phyloP scores from a whole-genome alignment of 2,113 vertebrate genomes.

The Rattus rattus region DNA sequence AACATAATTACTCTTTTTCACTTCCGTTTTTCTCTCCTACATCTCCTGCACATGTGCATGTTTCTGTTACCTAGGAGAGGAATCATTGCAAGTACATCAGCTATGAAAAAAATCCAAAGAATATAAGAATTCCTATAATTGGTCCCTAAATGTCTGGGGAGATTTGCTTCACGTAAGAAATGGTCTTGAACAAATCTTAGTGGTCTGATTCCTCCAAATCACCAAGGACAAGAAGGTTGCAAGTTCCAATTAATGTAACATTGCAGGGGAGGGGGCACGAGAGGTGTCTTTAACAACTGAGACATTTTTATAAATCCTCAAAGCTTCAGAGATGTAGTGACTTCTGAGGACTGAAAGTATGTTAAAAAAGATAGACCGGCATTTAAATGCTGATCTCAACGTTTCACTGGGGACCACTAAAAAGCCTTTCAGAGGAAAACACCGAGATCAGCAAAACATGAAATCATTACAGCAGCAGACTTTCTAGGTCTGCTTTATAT shows the following conservation, averaged over 20 bases:
- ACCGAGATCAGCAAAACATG: constrained; percentile 89
- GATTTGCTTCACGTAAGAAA: constrained; percentile 78
- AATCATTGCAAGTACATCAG: constrained; percentile 62
- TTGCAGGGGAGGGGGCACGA: constrained; percentile 57
- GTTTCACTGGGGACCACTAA: constrained; percentile 88
- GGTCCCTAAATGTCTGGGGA: constrained; percentile 81
- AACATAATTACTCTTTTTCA: constrained; percentile 64
- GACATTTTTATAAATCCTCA: constrained; percentile 82
- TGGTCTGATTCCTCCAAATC: constrained; percentile 73
- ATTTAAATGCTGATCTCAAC: constrained; percentile 90
- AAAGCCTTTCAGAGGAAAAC: constrained; percentile 89
- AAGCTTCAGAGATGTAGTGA: constrained; percentile 80
- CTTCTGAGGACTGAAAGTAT: constrained; percentile 83
- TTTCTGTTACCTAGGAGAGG: constrained; percentile 82
- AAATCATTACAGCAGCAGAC: constrained; percentile 88
- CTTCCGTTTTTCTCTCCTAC: constrained; percentile 18
- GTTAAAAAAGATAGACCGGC: constrained; percentile 86
- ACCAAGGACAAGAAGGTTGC: constrained; percentile 58
- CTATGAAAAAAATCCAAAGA: constrained; percentile 82
- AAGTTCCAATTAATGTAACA: constrained; percentile 76
- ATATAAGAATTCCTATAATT: constrained; percentile 83
- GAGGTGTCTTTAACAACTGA: constrained; percentile 74
- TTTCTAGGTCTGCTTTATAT: constrained; percentile 87
- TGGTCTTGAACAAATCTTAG: constrained; percentile 74
- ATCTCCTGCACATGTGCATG: constrained; percentile 17